These are phyloP conservation scores for Heliconius aoede DNA, from an alignment of 2,888 invertebrate genomes.

Conservation along the genomic window DNA sequence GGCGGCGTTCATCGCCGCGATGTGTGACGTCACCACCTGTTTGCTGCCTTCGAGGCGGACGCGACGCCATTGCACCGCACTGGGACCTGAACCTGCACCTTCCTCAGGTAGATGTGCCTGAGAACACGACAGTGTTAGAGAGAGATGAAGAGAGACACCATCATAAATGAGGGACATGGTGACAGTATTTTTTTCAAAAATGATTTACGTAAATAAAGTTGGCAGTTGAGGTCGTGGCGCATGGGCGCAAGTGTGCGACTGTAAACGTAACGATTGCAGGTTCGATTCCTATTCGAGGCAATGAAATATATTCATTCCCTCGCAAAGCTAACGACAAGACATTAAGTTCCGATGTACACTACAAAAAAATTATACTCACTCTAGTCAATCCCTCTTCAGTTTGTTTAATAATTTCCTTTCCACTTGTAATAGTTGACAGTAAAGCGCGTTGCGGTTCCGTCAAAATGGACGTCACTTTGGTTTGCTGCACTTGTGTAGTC, in stretches of 20 bases:
- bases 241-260: too few species aligned
- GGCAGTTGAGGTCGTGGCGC: too few species aligned
- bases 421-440: slow-evolving; percentile 94
- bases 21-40: slow-evolving; percentile 97
- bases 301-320: too few species aligned
- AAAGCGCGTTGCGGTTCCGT: slow-evolving; percentile 97
- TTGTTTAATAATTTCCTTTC: slow-evolving; percentile 93
- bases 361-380: slow-evolving; percentile 56
- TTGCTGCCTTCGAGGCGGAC: slow-evolving; percentile 96
- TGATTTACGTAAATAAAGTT: too few species aligned
- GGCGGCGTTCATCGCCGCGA: slow-evolving; percentile 99
- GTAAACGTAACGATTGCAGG: too few species aligned
- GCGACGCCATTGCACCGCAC: slow-evolving; percentile 96
- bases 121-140: neutral
- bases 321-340: neutral
- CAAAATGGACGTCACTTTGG: slow-evolving; percentile 92
- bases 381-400: slow-evolving; percentile 91
- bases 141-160: neutral
- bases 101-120: slow-evolving; percentile 66
- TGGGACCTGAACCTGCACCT: slow-evolving; percentile 86
- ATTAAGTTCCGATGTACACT: neutral
- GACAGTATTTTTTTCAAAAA: too few species aligned
- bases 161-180: neutral
- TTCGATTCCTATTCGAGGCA: too few species aligned
- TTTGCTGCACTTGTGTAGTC: slow-evolving; percentile 88